Base-by-base conservation (phyloP, 2,797 vertebrate genomes). In the Spinus olivaceus region DNA sequence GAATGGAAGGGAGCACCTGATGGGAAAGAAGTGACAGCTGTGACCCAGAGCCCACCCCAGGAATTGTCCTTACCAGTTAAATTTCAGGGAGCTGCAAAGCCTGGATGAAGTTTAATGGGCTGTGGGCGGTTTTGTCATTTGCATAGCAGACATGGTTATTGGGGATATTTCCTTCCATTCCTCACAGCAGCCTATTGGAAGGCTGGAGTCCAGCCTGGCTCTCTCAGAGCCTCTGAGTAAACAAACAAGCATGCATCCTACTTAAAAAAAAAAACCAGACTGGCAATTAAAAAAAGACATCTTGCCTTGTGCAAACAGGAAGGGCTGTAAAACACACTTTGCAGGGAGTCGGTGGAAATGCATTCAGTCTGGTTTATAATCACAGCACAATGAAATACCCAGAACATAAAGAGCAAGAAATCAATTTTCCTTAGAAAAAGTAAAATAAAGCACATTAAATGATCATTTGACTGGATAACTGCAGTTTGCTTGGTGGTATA, bases 401-500 rank as follows among this genome's bases (percentile, higher is more conserved):
- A 17, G 67, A 84, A 94, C 85, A 83, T 96, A 97, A 97, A 97
- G 95, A 94, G 95, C 96, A 96, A 96, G 94, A 95, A 96, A 97
- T 97, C 95, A 95, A 97, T 97, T 97, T 97, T 96, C 91, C 94
- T 97, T 93, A 94, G 90, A 93, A 94, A 96, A 96, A 96, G 73
- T 92, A 95, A 97, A 97, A 97, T 97, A 95, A 96, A 96, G 96
- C 95, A 95, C 94, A 96, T 95, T 96, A 97, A 97, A 97, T 82
- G 96, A 97, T 96, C 95, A 93, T 97, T 97, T 97, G 91, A 95
- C 95, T 96, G 91, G 96, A 96, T 97, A 97, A 96, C 94, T 96
- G 94, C 80, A 76, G 93, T 96, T 96, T 95, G 88, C 94, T 97
- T 22, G n/a, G 93, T 96, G 95, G 88, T 87, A 84, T 93, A 95